phyloP scores from a whole-genome alignment of 2,113 vertebrate species.

The Anolis sagrei region DNA sequence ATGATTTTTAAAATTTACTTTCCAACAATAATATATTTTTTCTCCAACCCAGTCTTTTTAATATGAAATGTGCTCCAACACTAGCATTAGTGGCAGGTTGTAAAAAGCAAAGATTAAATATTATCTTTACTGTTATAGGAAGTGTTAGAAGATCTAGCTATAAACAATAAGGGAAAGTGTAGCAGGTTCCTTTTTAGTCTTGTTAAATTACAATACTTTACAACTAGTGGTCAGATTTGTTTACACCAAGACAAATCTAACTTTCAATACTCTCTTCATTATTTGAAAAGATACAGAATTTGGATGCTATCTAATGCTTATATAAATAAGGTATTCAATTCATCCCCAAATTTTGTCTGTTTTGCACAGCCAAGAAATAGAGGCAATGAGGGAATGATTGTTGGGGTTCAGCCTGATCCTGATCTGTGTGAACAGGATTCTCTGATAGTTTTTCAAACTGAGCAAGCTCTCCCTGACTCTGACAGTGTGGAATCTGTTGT shows the following conservation, averaged over 20 bases:
- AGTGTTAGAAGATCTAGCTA: background rate
- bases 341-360: background rate
- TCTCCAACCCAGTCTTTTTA: background rate
- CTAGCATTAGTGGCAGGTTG: background rate
- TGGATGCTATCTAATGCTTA: background rate
- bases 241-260: background rate
- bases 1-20: conserved; percentile 39
- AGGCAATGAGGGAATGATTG: background rate
- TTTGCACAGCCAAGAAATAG: background rate
- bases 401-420: no score
- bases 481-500: no score
- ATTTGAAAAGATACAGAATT: background rate
- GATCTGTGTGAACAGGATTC: no score
- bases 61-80: background rate
- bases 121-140: background rate
- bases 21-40: conserved; percentile 22
- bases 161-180: background rate
- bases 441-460: no score
- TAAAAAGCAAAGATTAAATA: background rate
- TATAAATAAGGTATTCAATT: background rate
- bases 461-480: no score
- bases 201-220: background rate
- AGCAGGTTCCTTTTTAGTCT: no score
- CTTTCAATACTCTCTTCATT: background rate
- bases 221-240: no score